phyloP scores from a whole-genome alignment of 2,113 vertebrate species.

The Esox niger region DNA sequence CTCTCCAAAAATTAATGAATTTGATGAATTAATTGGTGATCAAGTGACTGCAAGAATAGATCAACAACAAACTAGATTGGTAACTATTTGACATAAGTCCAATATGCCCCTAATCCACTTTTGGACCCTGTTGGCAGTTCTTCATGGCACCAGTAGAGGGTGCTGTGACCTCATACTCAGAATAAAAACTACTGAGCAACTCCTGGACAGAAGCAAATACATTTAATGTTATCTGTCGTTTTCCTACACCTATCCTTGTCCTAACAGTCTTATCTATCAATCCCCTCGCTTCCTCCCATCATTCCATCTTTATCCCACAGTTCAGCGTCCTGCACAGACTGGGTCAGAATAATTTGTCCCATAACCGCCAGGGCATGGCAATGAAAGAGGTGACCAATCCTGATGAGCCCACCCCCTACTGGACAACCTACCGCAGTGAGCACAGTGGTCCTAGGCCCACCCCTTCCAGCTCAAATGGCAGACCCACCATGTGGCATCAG shows the following conservation, averaged over 20 bases:
- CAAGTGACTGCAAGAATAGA: too few species aligned
- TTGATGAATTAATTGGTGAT: too few species aligned
- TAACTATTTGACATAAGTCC: too few species aligned
- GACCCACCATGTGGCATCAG: slow-evolving; percentile 39
- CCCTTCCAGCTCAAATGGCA: slow-evolving; percentile 4
- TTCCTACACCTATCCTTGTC: not conserved
- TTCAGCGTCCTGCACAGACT: not conserved
- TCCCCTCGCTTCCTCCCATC: not conserved
- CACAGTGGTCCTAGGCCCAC: not conserved
- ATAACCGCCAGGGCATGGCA: slow-evolving; percentile 18
- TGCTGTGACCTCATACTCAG: not conserved
- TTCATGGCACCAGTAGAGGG: slow-evolving; percentile 7
- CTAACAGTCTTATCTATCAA: too few species aligned
- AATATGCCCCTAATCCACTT: not conserved
- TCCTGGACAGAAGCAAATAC: too few species aligned
- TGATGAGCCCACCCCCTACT: not conserved
- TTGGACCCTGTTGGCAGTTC: not conserved
- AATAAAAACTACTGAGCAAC: not conserved
- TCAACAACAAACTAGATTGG: too few species aligned
- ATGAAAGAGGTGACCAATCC: slow-evolving; percentile 54
- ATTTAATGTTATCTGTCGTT: not conserved
- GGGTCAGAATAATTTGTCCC: slow-evolving; percentile 30
- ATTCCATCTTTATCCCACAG: not conserved
- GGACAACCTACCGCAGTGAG: slow-evolving; percentile 25
- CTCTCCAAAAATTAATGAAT: not conserved